A percentile compares a stretch with the other conserved stretches of the same genome.
phyloP scores from a whole-genome alignment of 1,140 invertebrate species.

The Drosophila paulistorum region DNA sequence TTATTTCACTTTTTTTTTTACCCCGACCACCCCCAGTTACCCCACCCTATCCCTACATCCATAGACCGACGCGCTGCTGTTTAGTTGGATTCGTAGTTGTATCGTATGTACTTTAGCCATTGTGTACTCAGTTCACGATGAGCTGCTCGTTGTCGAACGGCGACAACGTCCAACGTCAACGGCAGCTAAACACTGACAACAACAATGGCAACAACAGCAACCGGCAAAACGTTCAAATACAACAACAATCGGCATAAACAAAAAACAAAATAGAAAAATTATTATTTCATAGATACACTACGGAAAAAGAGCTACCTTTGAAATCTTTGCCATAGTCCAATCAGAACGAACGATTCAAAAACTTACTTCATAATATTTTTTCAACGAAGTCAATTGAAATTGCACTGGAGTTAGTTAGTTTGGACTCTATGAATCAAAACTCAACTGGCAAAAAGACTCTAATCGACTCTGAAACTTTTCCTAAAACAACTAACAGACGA shows the following conservation, averaged over 20 bases:
- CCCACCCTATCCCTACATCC: background rate
- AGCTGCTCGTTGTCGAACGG: conserved; percentile 39
- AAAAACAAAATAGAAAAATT: background rate
- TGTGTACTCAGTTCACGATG: conserved; percentile 77
- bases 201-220: conserved; percentile 22
- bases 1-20: conserved; percentile 64
- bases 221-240: conserved; percentile 49
- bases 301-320: too few species aligned
- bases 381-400: too few species aligned
- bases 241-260: conserved; percentile 11
- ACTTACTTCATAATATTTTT: too few species aligned
- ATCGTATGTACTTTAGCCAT: conserved; percentile 75
- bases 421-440: too few species aligned
- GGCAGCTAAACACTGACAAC: conserved; percentile 15
- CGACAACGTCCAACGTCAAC: conserved; percentile 57
- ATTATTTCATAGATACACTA: conserved; percentile 30
- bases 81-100: conserved; percentile 18
- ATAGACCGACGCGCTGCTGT: background rate
- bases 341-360: too few species aligned
- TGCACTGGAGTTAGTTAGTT: too few species aligned
- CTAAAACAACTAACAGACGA: too few species aligned
- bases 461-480: too few species aligned
- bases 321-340: too few species aligned
- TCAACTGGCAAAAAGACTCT: too few species aligned
- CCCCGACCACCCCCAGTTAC: background rate